These are phyloP conservation scores for Trachops cirrhosus DNA, from an alignment of 2,797 vertebrate species.

Conservation along the genomic window DNA sequence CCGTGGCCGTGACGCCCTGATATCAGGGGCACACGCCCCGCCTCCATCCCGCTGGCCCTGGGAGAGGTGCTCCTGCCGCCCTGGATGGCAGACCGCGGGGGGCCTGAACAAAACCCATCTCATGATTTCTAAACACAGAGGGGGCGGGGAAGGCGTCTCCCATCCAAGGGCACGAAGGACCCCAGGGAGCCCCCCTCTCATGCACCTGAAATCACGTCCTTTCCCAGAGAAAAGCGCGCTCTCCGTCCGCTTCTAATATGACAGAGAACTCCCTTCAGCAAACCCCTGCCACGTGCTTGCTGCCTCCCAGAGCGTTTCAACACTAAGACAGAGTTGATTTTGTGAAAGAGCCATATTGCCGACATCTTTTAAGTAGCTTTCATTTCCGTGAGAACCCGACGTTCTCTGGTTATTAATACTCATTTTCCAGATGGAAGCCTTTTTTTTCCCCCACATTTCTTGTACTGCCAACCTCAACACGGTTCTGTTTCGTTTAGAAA, in stretches of 20 bases:
- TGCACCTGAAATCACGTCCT: neutral
- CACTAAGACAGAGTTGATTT: neutral
- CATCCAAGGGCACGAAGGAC: neutral
- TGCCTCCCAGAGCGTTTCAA: neutral
- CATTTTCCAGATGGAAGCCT: constrained; percentile 65
- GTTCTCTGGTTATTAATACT: constrained; percentile 69
- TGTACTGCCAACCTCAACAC: constrained; percentile 41
- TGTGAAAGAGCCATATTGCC: constrained; percentile 32
- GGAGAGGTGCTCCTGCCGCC: neutral
- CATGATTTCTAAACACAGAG: neutral
- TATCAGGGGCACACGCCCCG: no score
- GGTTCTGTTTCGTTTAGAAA: constrained; percentile 53
- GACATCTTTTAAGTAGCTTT: constrained; percentile 32
- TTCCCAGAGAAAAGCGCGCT: constrained; percentile 42
- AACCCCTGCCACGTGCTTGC: constrained; percentile 20
- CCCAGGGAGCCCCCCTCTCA: neutral
- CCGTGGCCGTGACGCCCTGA: neutral
- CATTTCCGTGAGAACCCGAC: constrained; percentile 59
- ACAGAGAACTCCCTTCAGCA: constrained; percentile 39
- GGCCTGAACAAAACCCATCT: neutral
- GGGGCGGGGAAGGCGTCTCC: neutral
- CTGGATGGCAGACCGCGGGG: neutral
- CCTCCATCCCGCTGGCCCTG: neutral
- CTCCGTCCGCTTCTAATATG: constrained; percentile 47
- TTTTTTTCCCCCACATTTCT: constrained; percentile 56